Percentiles rank a stretch among this genome's conserved stretches.
Conservation (phyloP, 2,888 invertebrate species). For the Acanthosoma haemorrhoidale region DNA sequence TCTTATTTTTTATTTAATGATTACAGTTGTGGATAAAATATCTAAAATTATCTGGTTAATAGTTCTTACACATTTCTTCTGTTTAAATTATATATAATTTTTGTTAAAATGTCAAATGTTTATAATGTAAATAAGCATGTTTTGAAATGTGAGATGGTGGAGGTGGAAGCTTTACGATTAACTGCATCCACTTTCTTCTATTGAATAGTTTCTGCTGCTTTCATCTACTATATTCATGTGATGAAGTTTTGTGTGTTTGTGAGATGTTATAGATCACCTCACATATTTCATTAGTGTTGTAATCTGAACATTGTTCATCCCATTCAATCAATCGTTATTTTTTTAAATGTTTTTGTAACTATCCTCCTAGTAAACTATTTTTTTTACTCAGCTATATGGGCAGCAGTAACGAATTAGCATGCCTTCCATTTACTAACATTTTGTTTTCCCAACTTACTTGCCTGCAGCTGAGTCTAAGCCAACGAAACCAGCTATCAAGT, state of each 20-base stretch:
- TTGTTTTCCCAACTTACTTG: slow-evolving; percentile 34
- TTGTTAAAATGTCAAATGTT: not conserved
- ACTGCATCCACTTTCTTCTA: slow-evolving; percentile 30
- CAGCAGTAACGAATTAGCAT: slow-evolving; percentile 20
- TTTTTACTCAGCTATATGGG: no score
- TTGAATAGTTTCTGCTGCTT: slow-evolving; percentile 6
- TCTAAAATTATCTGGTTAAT: no score
- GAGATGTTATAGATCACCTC: slow-evolving; percentile 6
- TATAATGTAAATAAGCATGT: slow-evolving; percentile 33
- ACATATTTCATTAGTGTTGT: not conserved
- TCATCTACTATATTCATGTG: slow-evolving; percentile 22
- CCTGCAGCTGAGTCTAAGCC: slow-evolving; percentile 81
- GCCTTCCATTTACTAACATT: slow-evolving; percentile 24
- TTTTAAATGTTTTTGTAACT: not conserved
- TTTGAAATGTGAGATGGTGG: slow-evolving; percentile 31
- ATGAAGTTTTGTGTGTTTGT: slow-evolving; percentile 31
- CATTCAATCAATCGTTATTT: not conserved
- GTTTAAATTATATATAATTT: no score
- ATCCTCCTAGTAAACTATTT: no score
- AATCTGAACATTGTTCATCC: not conserved
- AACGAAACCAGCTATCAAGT: slow-evolving; percentile 94
- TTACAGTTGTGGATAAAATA: no score
- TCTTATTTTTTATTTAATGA: no score
- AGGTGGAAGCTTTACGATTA: slow-evolving; percentile 32
- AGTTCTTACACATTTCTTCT: no score